Evolutionary conservation across 2,797 vertebrate genomes (phyloP).

Genomic region (Enteromius viviparus): DNA sequence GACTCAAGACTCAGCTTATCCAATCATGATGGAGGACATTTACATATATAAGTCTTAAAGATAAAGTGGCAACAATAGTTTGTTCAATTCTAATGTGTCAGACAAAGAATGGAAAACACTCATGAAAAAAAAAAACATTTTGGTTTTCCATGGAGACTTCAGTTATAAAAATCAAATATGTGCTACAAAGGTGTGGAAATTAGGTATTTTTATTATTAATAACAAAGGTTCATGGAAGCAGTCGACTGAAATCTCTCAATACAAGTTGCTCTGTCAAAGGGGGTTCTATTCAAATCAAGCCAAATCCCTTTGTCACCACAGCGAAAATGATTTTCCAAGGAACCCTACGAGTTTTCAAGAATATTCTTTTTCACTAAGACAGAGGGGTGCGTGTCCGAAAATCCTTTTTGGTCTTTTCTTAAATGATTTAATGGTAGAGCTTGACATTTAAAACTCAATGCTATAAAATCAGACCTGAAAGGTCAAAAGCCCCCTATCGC

Average conservation of each 20-base stretch:
- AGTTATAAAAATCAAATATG: not conserved
- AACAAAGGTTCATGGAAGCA: not conserved
- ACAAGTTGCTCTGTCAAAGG: slow-evolving; percentile 3
- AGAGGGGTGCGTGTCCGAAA: slow-evolving; percentile 19
- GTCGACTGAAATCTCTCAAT: not conserved
- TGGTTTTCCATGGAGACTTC: not conserved
- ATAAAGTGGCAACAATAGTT: not conserved
- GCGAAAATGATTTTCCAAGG: slow-evolving; percentile 26
- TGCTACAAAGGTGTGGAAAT: not conserved
- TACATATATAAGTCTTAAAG: not conserved
- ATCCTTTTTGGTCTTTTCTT: slow-evolving; percentile 53
- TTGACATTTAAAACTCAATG: slow-evolving; percentile 62
- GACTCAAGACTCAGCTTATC: not conserved
- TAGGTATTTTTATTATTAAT: not conserved
- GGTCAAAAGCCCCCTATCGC: slow-evolving; percentile 64
- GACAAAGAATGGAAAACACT: not conserved
- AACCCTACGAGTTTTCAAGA: slow-evolving; percentile 17
- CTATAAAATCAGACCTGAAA: slow-evolving; percentile 63
- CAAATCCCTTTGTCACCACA: slow-evolving; percentile 21
- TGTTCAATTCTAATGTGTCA: not conserved
- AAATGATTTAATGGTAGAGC: slow-evolving; percentile 63
- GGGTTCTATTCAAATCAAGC: slow-evolving; percentile 11
- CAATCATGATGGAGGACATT: not conserved
- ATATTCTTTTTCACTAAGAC: slow-evolving; percentile 35
- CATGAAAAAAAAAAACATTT: not conserved